phyloP scores from a whole-genome alignment of 1,140 invertebrate genomes.

The Penaeus japonicus region DNA sequence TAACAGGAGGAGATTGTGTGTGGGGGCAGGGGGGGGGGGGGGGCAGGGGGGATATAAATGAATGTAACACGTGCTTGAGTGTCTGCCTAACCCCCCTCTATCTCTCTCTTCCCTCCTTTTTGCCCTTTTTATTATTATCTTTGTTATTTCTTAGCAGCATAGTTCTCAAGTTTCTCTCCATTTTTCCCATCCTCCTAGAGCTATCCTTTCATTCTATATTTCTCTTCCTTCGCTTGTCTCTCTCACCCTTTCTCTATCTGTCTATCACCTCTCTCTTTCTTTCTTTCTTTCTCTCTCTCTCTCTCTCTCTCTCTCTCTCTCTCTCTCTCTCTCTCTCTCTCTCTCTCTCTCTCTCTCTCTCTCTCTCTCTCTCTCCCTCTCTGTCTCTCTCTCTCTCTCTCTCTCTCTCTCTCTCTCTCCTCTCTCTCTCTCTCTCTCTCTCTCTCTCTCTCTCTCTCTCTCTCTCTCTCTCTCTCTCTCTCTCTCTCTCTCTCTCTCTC shows the following conservation, averaged over 20 bases:
- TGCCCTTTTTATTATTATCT: not conserved
- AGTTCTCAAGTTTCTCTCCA: not conserved
- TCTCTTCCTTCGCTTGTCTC: not conserved
- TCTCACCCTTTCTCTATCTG: too few species aligned
- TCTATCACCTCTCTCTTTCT: too few species aligned
- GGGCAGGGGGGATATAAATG: too few species aligned
- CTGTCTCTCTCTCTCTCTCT: too few species aligned
- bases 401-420: too few species aligned
- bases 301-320: slow-evolving; percentile 22
- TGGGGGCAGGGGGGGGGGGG: too few species aligned
- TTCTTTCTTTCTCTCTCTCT: too few species aligned
- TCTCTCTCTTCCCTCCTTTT: slow-evolving; percentile 16
- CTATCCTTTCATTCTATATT: too few species aligned
- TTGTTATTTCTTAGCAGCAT: not conserved
- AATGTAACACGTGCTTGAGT: not conserved
- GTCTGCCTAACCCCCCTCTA: not conserved
- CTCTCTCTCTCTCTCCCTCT: too few species aligned
- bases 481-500: not conserved
- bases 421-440: not conserved
- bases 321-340: not conserved
- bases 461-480: too few species aligned
- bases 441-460: not conserved
- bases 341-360: too few species aligned
- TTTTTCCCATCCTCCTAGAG: not conserved
- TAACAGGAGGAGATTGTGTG: too few species aligned